Conservation (phyloP, 2,113 vertebrate species). For the Salvelinus alpinus region DNA sequence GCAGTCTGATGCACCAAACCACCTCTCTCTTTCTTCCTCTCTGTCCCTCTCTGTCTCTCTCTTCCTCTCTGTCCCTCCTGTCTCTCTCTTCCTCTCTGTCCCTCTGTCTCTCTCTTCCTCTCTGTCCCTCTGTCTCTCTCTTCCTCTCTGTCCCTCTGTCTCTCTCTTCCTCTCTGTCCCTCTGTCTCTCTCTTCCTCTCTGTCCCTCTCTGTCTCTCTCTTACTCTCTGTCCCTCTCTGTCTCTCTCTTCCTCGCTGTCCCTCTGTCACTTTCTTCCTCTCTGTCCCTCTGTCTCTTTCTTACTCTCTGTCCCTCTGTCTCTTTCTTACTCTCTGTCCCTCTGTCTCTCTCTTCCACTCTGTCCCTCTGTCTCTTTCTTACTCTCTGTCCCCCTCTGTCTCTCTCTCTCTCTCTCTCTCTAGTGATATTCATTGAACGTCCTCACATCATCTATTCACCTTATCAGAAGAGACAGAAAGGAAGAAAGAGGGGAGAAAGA, state of each 20-base stretch:
- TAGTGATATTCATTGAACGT: too few species aligned
- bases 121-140: neutral
- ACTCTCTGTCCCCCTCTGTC: neutral
- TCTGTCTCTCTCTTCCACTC: neutral
- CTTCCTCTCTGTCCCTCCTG: neutral
- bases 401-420: too few species aligned
- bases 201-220: neutral
- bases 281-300: too few species aligned
- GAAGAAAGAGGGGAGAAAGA: neutral
- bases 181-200: too few species aligned
- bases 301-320: neutral
- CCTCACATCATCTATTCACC: too few species aligned
- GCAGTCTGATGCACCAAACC: constrained; percentile 59
- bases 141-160: too few species aligned
- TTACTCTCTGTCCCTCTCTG: neutral
- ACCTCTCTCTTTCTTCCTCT: neutral
- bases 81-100: neutral
- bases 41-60: neutral
- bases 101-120: too few species aligned
- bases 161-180: neutral
- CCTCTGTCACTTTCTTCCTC: too few species aligned
- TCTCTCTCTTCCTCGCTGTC: neutral
- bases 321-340: too few species aligned
- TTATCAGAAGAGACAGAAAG: neutral
- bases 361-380: too few species aligned